phyloP scores from a whole-genome alignment of 2,888 invertebrate genomes.

The Erebia aethiops region DNA sequence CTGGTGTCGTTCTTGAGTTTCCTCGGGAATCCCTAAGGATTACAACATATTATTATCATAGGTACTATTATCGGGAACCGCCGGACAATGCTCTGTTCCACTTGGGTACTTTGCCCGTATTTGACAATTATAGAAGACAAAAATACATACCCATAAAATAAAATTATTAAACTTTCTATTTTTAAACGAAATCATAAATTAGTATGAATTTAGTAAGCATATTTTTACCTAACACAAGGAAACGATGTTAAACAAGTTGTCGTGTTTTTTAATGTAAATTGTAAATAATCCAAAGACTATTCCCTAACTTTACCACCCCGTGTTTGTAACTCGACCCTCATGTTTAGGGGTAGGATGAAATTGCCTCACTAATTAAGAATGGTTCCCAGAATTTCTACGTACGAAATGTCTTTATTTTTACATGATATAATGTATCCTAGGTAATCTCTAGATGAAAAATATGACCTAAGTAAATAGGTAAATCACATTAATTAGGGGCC shows the following conservation, averaged over 20 bases:
- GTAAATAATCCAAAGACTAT: slow-evolving; percentile 3
- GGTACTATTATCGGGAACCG: too few relatives aligned
- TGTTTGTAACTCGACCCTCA: slow-evolving; percentile 16
- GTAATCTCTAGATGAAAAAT: background rate
- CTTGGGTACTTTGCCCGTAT: too few relatives aligned
- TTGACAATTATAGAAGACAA: too few relatives aligned
- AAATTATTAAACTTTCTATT: too few relatives aligned
- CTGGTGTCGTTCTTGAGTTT: too few relatives aligned
- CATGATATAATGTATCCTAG: background rate
- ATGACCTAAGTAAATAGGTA: too few relatives aligned
- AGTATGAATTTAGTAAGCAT: background rate
- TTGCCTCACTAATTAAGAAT: slow-evolving; percentile 19
- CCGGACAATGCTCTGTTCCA: too few relatives aligned
- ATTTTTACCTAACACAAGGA: background rate
- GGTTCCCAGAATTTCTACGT: slow-evolving; percentile 1
- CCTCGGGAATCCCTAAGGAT: too few relatives aligned
- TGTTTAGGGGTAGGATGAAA: slow-evolving; percentile 14
- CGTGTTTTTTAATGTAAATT: background rate
- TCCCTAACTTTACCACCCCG: slow-evolving; percentile 1
- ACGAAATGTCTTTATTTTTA: background rate
- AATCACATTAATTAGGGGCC: background rate
- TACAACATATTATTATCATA: too few relatives aligned
- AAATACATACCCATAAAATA: too few relatives aligned
- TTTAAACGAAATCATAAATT: background rate
- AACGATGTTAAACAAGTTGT: slow-evolving; percentile 2